Evolutionary conservation across 2,888 invertebrate genomes (phyloP), one percentile per base, ranked within the genome.

Genomic region (Alloplasta piceator): DNA sequence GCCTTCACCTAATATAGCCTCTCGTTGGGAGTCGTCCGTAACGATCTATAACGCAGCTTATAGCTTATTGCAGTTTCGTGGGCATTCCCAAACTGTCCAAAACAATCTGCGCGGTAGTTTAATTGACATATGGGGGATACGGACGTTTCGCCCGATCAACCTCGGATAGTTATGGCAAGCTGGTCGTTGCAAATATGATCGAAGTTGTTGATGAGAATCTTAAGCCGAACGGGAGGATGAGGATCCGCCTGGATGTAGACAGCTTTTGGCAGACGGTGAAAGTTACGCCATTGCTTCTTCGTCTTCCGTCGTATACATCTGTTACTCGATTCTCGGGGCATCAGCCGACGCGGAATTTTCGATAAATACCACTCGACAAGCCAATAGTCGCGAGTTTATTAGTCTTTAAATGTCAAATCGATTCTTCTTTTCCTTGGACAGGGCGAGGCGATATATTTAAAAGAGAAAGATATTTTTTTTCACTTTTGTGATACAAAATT

Each of bases 61-160:
- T 46, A 73, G 48, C 43, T n/a, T n/a, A 48, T 55, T n/a, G n/a
- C 4, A n/a, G 12, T 6, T 4, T 14, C 26, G 7, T 36, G 55
- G 55, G 41, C 26, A 26, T 26, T 26, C 26, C n/a, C 73, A 68
- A 78, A 73, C 73, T 78, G 73, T 78, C 67, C 67, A 67, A 78
- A 73, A 63, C 78, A 78, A 73, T 73, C 61, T 26, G 26, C 26
- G 3, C 43, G 61, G 26, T 55, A 61, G 67, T 61, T 61, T 41
- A 7, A 61, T 4, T 61, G 61, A 14, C 39, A 10, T 14, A 4
- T 39, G 38, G 26, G 7, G 61, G 55, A 56, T 46, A 6, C 10
- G 52, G 63, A 63, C 38, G 39, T 61, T 38, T 16, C 38, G 61
- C 46, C 73, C 63, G 73, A 73, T 78, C 38, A 38, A 46, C 46